Conservation (phyloP, 2,797 vertebrate species). For the Champsocephalus esox region DNA sequence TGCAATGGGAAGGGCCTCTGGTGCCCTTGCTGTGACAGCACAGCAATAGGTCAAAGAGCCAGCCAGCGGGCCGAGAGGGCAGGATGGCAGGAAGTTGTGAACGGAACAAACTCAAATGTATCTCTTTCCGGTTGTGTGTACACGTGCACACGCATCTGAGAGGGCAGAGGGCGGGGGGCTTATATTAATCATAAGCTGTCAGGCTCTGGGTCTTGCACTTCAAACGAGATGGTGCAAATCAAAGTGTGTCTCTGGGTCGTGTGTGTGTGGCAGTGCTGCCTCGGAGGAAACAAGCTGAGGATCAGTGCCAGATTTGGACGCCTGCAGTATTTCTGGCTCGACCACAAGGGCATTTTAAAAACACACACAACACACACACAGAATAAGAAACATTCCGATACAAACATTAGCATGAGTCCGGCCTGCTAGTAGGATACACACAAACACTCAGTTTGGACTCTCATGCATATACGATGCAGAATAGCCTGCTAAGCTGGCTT, state of each 20-base stretch:
- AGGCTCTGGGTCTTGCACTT: slow-evolving; percentile 78
- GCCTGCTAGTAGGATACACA: slow-evolving; percentile 17
- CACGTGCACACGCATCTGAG: not conserved
- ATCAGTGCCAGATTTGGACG: slow-evolving; percentile 72
- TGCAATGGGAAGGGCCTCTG: not conserved
- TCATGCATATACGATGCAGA: slow-evolving; percentile 50
- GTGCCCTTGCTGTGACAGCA: slow-evolving; percentile 59
- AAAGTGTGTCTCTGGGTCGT: slow-evolving; percentile 69
- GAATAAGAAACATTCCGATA: slow-evolving; percentile 47
- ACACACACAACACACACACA: slow-evolving; percentile 13
- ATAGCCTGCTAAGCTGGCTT: slow-evolving; percentile 57
- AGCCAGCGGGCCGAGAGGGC: slow-evolving; percentile 44
- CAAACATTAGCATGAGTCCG: slow-evolving; percentile 50
- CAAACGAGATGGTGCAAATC: slow-evolving; percentile 81
- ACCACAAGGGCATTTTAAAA: slow-evolving; percentile 67
- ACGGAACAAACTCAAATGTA: slow-evolving; percentile 48
- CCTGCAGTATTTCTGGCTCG: slow-evolving; percentile 64
- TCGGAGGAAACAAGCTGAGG: slow-evolving; percentile 63
- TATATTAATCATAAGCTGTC: slow-evolving; percentile 84
- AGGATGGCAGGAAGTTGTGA: slow-evolving; percentile 37
- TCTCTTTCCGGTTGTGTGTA: slow-evolving; percentile 29
- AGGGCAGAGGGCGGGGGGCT: slow-evolving; percentile 69
- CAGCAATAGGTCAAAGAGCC: slow-evolving; percentile 71
- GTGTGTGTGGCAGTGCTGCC: slow-evolving; percentile 45
- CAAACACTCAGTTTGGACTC: slow-evolving; percentile 26